Evolutionary conservation across 2,113 vertebrate genomes (phyloP).

Genomic region (Cochlearius cochlearius): DNA sequence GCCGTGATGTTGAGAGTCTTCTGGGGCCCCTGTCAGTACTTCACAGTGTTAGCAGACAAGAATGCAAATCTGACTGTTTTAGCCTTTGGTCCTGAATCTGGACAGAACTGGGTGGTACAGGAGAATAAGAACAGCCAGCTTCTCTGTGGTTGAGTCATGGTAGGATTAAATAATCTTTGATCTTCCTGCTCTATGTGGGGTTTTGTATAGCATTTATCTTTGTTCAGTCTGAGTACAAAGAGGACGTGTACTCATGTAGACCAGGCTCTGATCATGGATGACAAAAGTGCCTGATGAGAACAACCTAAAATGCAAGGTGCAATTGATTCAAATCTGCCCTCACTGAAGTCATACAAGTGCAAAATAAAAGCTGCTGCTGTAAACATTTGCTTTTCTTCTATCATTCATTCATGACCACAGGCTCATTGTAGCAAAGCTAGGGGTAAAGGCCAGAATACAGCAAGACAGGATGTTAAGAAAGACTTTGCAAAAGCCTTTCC

Average conservation of each 20-base stretch:
- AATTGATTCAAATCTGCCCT: background rate
- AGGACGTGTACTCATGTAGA: background rate
- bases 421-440: background rate
- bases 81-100: background rate
- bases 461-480: background rate
- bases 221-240: background rate
- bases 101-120: background rate
- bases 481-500: background rate
- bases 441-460: background rate
- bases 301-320: background rate
- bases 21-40: background rate
- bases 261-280: background rate
- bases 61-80: background rate
- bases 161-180: background rate
- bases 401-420: background rate
- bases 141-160: background rate
- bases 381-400: background rate
- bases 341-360: background rate
- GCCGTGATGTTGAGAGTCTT: background rate
- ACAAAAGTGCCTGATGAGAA: background rate
- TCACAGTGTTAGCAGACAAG: background rate
- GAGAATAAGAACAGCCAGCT: background rate
- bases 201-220: background rate
- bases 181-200: background rate
- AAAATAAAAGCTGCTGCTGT: background rate